phyloP scores from a whole-genome alignment of 2,888 invertebrate species.

The Opisthograptis luteolata region DNA sequence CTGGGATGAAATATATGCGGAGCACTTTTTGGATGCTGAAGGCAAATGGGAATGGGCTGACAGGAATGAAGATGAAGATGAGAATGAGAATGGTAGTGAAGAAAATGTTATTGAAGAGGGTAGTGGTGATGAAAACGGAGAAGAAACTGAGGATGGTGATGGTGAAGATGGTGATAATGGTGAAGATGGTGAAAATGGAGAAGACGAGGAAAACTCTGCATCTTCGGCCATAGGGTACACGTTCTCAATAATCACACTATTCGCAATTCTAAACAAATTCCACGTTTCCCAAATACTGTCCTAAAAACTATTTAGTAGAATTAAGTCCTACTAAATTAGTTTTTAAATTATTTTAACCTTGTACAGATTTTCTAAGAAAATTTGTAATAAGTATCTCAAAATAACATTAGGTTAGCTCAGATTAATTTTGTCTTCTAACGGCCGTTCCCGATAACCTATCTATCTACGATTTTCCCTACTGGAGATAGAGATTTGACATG shows the following conservation, averaged over 20 bases:
- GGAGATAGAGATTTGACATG: no score
- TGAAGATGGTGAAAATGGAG: slow-evolving; percentile 22
- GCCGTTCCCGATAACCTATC: not conserved
- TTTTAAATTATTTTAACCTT: slow-evolving; percentile 24
- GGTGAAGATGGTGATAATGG: slow-evolving; percentile 28
- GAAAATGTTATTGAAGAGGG: slow-evolving; percentile 22
- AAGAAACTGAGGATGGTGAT: slow-evolving; percentile 26
- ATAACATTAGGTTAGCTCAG: not conserved
- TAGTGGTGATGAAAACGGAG: slow-evolving; percentile 31
- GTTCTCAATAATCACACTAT: slow-evolving; percentile 58
- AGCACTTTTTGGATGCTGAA: slow-evolving; percentile 64
- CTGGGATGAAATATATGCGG: slow-evolving; percentile 64
- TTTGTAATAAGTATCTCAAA: slow-evolving; percentile 26
- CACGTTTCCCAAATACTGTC: slow-evolving; percentile 53
- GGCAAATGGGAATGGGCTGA: slow-evolving; percentile 55
- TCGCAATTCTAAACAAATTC: slow-evolving; percentile 56
- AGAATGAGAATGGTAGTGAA: slow-evolving; percentile 37
- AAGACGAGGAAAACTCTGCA: slow-evolving; percentile 51
- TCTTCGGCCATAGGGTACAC: slow-evolving; percentile 61
- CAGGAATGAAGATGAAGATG: slow-evolving; percentile 48
- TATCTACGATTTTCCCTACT: no score
- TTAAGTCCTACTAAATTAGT: slow-evolving; percentile 21
- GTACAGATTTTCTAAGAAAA: slow-evolving; percentile 28
- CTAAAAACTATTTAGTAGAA: slow-evolving; percentile 49
- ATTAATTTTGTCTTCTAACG: not conserved